These are phyloP conservation scores for Mus spicilegus DNA, from an alignment of 2,113 vertebrate genomes.

Conservation along the genomic window DNA sequence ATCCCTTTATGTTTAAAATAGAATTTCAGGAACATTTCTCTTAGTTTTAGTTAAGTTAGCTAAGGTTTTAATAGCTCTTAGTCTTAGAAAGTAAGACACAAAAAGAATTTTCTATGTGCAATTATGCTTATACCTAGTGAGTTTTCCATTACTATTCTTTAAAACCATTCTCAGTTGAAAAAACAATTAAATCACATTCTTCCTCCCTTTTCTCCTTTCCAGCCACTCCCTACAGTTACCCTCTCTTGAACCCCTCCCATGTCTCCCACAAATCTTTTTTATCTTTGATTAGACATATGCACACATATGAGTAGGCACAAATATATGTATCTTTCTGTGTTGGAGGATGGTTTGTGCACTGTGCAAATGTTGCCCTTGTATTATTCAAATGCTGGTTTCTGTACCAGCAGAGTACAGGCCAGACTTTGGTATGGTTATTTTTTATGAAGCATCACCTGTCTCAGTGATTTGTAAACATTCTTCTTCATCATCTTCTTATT, in stretches of 20 bases:
- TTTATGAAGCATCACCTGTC: no score
- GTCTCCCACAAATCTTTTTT: neutral
- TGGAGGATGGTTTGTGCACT: no score
- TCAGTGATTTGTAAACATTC: no score
- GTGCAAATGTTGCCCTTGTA: no score
- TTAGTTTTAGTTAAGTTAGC: slow-evolving; percentile 44
- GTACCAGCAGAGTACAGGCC: no score
- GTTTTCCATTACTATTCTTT: neutral
- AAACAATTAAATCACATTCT: neutral
- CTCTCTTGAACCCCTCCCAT: neutral
- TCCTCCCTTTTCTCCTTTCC: neutral
- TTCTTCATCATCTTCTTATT: no score
- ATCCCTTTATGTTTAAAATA: neutral
- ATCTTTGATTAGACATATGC: neutral
- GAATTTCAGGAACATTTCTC: slow-evolving; percentile 34
- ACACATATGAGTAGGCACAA: neutral
- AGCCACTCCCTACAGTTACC: neutral
- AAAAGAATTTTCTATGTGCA: neutral
- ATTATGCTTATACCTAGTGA: neutral
- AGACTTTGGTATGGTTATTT: no score
- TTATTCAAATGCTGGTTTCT: no score
- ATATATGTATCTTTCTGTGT: neutral
- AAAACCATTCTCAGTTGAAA: neutral
- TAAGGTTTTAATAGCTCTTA: slow-evolving; percentile 21
- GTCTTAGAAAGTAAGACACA: neutral